Evolutionary conservation across 1,140 invertebrate species (phyloP), one percentile per base, ranked within the genome.

Genomic region (Zaprionus inermis): DNA sequence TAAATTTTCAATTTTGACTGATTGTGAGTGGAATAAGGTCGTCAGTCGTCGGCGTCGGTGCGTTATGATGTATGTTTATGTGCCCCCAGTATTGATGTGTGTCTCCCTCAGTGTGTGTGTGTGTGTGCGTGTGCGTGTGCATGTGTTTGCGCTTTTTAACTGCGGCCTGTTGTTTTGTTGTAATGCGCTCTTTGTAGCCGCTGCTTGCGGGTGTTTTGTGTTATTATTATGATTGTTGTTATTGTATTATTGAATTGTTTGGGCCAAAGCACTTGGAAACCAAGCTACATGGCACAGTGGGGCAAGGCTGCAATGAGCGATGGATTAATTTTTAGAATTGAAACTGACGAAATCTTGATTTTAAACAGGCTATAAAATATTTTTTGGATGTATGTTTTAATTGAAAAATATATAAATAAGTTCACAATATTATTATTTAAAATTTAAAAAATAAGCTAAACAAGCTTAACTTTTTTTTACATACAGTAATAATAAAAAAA

Each of bases 1-100:
- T 91, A 91, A 91, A 91, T 91, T 90, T 91, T 91, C 90, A 91
- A 91, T 91, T 91, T 91, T 91, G 90, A 91, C 90, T 90, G 90
- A 86, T 91, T 91, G 85, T 91, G 82, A 86, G 89, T 91, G 77
- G 86, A 91, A 91, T 91, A 88, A 88, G 83, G 82, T 91, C 86
- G 79, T 88, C 82, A 72, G 72, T 78, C 68, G 73, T 70, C 70
- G 52, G 36, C 38, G 66, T 75, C 81, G 81, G 81, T 77, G 86
- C 89, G 81, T 88, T 91, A 84, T 88, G 82, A 88, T 88, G 72
- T 90, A 76, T 83, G 79, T 90, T 81, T 83, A 88, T 82, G 52
- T 76, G 58, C 68, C 55, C 61, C 73, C 49, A 44, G 22, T 59
- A 24, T 44, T 24, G 5, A 12, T n/a, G 59, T 70, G 18, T 18